A percentile compares a stretch with the other conserved stretches of the same genome.
Conservation (phyloP, 2,113 vertebrate species). For the Sterrhoptilus dennistouni region DNA sequence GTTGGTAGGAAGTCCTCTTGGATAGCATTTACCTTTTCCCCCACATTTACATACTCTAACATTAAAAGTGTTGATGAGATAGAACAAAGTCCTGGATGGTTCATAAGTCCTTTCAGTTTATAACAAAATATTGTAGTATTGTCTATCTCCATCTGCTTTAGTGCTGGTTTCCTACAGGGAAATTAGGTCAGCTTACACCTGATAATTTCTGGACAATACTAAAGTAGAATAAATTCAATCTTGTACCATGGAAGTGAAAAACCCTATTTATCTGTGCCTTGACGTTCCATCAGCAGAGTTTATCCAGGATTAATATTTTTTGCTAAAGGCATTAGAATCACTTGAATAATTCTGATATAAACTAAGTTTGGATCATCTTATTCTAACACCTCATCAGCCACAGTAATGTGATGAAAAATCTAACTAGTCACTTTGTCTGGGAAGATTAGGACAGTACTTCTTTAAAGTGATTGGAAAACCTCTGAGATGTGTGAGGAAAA, state of each 20-base stretch:
- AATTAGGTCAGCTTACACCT: background rate
- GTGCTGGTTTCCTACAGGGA: background rate
- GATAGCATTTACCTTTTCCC: background rate
- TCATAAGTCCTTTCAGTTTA: background rate
- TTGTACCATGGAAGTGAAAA: background rate
- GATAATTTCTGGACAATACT: background rate
- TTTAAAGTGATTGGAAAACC: background rate
- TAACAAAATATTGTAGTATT: background rate
- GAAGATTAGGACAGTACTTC: background rate
- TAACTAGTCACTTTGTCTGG: background rate
- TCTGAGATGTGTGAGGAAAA: background rate
- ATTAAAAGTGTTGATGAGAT: background rate
- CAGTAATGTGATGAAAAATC: background rate
- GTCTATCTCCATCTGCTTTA: background rate
- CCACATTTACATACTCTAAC: background rate
- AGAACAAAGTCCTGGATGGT: background rate
- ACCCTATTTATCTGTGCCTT: background rate
- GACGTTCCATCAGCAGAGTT: background rate
- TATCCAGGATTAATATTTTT: background rate
- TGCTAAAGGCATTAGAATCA: background rate
- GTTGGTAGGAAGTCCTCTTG: background rate
- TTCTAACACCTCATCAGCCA: background rate
- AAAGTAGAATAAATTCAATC: background rate
- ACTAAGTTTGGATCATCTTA: background rate
- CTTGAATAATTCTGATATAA: conserved; percentile 29